Evolutionary conservation across 1,140 invertebrate species (phyloP), one percentile per base, ranked within the genome.

Genomic region (Acromyrmex heyeri): DNA sequence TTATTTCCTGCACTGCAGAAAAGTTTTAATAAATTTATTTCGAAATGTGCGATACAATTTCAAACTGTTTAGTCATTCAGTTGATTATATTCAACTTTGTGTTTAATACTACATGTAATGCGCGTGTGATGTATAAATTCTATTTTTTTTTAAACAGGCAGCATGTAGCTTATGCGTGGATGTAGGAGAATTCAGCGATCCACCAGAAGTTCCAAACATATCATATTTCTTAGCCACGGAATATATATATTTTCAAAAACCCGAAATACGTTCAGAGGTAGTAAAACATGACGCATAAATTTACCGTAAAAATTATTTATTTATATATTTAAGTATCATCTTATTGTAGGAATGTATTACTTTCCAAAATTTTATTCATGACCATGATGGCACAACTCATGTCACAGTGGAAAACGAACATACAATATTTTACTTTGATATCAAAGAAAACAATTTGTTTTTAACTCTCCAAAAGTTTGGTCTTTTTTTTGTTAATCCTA

Each of bases 211-310:
- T 70, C 98, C 97, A 86, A 99, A 99, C 1, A 93, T 99, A 90
- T 98, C 99, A 1, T 99, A 99, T 95, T 99, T 99, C 95, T 96
- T 99, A 67, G 99, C 99, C 93, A 6, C 6, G 0, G 0, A 34
- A 6, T 98, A 99, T 93, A 99, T 99, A 98, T 97, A 99, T 7
- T 99, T 99, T 92, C 98, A 99, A 97, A 98, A 98, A 53, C 98
- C 97, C 62, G 95, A 97, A 91, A 98, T 98, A 91, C 99, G 97
- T 95, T 97, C 98, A 6, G 95, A 97, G 89, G 94, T 95, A 91
- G 27, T 44, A 64, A 67, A 76, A 69, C 12, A 7, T 14, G 12
- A 12, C 12, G 2, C 2, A 30, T 14, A 0, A 8, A 21, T 38
- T 12, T 14, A 21, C 12, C 12, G 1, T 18, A 18, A 55, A 24